Base-by-base conservation (phyloP, 1,140 invertebrate genomes). In the Daktulosphaira vitifoliae region DNA sequence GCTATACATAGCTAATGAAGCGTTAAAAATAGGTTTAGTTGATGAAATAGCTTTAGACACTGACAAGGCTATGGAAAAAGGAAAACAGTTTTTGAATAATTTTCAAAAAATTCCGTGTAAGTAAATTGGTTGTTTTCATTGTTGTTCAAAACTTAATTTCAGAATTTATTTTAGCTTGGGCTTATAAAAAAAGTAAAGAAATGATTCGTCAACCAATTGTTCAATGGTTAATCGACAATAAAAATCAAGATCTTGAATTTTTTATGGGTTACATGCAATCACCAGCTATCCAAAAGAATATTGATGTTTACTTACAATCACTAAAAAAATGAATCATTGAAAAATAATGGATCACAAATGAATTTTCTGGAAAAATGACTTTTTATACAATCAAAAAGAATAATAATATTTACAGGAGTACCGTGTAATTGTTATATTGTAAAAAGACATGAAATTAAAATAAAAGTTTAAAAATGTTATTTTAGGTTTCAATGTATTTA, bases 1-100 rank as follows among this genome's bases (percentile, higher is more conserved):
- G 52, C 75, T 91, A 74, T 91, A 86, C 70, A 77, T 76, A 42
- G 81, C 87, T 11, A 81, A 88, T 25, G 84, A 91, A 74, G 89
- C 90, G 29, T 73, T 88, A 15, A 80, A 84, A 71, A 78, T 86
- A 66, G 84, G 86, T 15, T 72, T 92, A 1, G 80, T 92, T 13
- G 89, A 92, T 77, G 86, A 89, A 75, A 70, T 85, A 3, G 87
- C 81, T 20, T 72, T 75, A 8, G 79, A 81, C 71, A 88, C 89
- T 73, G 78, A 80, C 8, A 82, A 88, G 46, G 82, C 81, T 0
- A 75, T 89, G 2, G 71, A 72, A 1, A 85, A 83, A 73, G 84
- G 84, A 67, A 79, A 83, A 68, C 73, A 78, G 13, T 89, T 87
- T 68, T 79, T 89, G 15, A 70, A 73, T 6, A 78, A 75, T 52